These are phyloP conservation scores for Novumbra hubbsi DNA, from an alignment of 2,797 vertebrate species.

Conservation along the genomic window DNA sequence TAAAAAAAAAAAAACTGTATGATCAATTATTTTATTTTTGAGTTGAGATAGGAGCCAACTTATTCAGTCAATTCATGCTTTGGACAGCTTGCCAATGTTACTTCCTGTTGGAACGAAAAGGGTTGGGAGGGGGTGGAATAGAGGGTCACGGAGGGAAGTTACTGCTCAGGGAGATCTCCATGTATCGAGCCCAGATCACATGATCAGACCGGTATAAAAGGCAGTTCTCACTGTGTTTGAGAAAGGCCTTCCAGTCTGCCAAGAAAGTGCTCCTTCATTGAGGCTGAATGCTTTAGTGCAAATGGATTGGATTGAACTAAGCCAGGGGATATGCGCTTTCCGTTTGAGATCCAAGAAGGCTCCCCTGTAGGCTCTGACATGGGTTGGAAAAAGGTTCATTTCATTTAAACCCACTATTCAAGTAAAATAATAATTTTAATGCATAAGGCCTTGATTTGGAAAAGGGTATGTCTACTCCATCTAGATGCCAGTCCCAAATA, in stretches of 20 bases:
- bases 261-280: conserved; percentile 44
- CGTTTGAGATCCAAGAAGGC: not conserved
- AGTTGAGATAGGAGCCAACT: not conserved
- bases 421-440: not conserved
- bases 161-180: conserved; percentile 34
- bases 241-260: conserved; percentile 52
- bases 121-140: conserved; percentile 2
- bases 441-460: not conserved
- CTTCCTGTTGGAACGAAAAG: not conserved
- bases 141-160: not conserved
- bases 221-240: conserved; percentile 39
- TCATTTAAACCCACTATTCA: not conserved
- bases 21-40: not conserved
- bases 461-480: not conserved
- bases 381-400: not conserved
- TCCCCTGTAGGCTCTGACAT: not conserved
- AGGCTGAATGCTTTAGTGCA: conserved; percentile 50
- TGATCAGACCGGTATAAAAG: conserved; percentile 48
- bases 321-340: not conserved
- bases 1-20: not conserved
- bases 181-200: conserved; percentile 51
- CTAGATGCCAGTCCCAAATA: not conserved
- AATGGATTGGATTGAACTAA: conserved; percentile 49
- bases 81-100: conserved; percentile 12
- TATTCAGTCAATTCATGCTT: conserved; percentile 5